Conservation (phyloP, 1,140 invertebrate species). For the Drosophila biarmipes region DNA sequence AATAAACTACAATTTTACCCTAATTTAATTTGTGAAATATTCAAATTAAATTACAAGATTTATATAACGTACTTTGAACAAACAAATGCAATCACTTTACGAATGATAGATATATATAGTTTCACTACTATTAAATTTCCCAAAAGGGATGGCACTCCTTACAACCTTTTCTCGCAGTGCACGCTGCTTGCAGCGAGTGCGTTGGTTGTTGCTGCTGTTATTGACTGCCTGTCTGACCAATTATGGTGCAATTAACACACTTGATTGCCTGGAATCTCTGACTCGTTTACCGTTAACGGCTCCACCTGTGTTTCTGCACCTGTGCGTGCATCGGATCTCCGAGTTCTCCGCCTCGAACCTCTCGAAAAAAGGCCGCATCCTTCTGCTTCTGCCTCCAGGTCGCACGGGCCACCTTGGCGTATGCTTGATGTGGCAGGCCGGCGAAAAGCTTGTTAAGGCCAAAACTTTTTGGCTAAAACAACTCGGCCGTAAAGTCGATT, state of each 20-base stretch:
- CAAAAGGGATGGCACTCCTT: too few relatives aligned
- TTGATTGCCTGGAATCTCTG: conserved; percentile 70
- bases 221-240: conserved; percentile 75
- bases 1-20: too few relatives aligned
- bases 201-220: conserved; percentile 19
- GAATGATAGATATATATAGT: too few relatives aligned
- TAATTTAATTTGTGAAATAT: too few relatives aligned
- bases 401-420: conserved; percentile 15
- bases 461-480: conserved; percentile 48
- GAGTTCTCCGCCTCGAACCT: conserved; percentile 34
- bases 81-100: too few relatives aligned
- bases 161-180: conserved; percentile 7
- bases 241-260: conserved; percentile 82
- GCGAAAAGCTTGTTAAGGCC: conserved; percentile 39
- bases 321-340: conserved; percentile 31
- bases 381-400: conserved; percentile 3
- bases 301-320: conserved; percentile 24
- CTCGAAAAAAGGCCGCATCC: conserved; percentile 47
- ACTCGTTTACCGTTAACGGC: conserved; percentile 43
- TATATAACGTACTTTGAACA: too few relatives aligned
- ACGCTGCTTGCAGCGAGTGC: conserved; percentile 6
- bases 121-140: too few relatives aligned
- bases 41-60: too few relatives aligned
- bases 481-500: conserved; percentile 63
- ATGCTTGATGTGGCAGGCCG: conserved; percentile 40